Evolutionary conservation across 2,797 vertebrate genomes (phyloP).

Genomic region (Falco naumanni): DNA sequence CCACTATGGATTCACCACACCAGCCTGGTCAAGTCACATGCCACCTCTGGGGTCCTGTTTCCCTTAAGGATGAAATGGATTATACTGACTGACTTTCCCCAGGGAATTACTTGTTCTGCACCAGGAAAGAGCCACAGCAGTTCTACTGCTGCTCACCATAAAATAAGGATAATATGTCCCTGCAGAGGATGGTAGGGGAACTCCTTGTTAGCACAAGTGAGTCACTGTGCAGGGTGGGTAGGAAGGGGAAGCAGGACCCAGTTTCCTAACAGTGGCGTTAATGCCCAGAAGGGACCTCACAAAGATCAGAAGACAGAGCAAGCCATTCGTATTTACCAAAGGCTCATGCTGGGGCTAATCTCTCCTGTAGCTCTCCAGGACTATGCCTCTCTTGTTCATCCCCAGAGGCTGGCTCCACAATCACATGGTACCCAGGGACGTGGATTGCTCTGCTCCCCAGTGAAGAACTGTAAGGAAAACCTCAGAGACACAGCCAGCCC

Average conservation of each 20-base stretch:
- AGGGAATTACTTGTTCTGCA: background rate
- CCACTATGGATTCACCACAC: background rate
- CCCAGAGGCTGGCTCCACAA: background rate
- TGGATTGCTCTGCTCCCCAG: background rate
- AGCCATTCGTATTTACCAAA: background rate
- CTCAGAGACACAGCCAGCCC: background rate
- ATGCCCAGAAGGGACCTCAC: background rate
- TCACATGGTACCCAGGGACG: background rate
- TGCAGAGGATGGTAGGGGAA: background rate
- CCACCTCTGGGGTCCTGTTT: background rate
- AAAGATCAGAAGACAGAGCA: background rate
- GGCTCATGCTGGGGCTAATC: fast-evolving
- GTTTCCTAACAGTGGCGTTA: background rate
- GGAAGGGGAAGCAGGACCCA: background rate
- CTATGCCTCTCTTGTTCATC: background rate
- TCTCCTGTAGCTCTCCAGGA: background rate
- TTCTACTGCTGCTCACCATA: background rate
- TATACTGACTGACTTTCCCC: background rate
- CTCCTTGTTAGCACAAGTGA: background rate
- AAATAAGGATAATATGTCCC: background rate
- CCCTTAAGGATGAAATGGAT: background rate
- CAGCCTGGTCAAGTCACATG: fast-evolving
- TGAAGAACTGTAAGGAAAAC: background rate
- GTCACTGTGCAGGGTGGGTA: background rate
- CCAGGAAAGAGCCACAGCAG: background rate